Conservation (phyloP, 2,113 vertebrate genomes). For the Eleginops maclovinus region DNA sequence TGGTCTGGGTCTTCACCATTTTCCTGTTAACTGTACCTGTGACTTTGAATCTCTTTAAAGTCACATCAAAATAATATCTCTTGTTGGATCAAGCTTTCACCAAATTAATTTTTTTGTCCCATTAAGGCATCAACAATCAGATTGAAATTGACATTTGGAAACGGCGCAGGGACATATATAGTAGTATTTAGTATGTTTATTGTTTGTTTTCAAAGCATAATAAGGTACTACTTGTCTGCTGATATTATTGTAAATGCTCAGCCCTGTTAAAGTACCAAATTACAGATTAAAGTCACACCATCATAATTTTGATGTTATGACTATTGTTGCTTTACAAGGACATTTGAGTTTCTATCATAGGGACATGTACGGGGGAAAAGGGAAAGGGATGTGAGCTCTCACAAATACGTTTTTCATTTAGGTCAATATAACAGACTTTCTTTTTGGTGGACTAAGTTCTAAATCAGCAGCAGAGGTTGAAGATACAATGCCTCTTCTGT, state of each 20-base stretch:
- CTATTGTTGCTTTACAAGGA: not conserved
- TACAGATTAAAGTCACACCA: no score
- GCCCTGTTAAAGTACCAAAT: not conserved
- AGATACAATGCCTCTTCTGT: no score
- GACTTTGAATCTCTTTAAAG: no score
- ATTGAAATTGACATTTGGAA: not conserved
- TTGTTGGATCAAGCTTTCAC: not conserved
- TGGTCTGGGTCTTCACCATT: no score
- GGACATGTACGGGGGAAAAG: no score
- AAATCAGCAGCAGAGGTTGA: no score
- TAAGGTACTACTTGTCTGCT: not conserved
- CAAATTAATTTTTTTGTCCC: not conserved
- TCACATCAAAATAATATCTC: no score
- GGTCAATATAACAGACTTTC: no score
- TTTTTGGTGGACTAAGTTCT: no score
- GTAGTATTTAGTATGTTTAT: not conserved
- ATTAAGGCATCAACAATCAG: not conserved
- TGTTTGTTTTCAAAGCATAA: slow-evolving; percentile 2
- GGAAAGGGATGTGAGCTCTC: no score
- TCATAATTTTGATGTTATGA: not conserved
- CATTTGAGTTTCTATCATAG: not conserved
- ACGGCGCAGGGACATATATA: not conserved
- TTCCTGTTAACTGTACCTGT: no score
- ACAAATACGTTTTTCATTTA: no score
- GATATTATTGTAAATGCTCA: not conserved